phyloP scores from a whole-genome alignment of 2,888 invertebrate genomes.

The Frankliniella intonsa region DNA sequence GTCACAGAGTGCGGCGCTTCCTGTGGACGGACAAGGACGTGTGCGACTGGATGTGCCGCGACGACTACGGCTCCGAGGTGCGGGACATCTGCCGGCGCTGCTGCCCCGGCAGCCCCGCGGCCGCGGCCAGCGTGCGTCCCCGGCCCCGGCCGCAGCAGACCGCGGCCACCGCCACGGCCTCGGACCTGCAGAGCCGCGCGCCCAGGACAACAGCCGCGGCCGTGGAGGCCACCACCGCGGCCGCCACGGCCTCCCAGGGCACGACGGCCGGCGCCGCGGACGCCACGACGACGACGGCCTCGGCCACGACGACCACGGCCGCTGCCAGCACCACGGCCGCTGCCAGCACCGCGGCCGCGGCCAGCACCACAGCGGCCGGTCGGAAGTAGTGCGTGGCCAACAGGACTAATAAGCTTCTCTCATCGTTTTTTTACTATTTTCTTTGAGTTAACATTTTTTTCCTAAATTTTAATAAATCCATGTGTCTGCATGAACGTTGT shows the following conservation, averaged over 20 bases:
- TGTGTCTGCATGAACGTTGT: too few species aligned
- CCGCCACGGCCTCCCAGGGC: neutral
- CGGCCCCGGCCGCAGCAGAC: neutral
- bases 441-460: too few species aligned
- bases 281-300: neutral
- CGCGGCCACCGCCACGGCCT: neutral
- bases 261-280: neutral
- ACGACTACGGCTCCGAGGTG: conserved; percentile 15
- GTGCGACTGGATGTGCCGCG: conserved; percentile 4
- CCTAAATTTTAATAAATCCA: too few species aligned
- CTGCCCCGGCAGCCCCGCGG: neutral
- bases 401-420: too few species aligned
- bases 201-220: neutral
- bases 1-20: conserved; percentile 6
- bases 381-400: neutral
- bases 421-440: too few species aligned
- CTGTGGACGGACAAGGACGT: neutral
- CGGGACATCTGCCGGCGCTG: neutral
- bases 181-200: neutral
- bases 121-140: neutral
- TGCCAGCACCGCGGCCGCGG: neutral
- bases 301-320: neutral
- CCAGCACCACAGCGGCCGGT: neutral
- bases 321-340: neutral
- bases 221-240: neutral